phyloP scores from a whole-genome alignment of 1,140 invertebrate species.

The Antheraea mylitta region DNA sequence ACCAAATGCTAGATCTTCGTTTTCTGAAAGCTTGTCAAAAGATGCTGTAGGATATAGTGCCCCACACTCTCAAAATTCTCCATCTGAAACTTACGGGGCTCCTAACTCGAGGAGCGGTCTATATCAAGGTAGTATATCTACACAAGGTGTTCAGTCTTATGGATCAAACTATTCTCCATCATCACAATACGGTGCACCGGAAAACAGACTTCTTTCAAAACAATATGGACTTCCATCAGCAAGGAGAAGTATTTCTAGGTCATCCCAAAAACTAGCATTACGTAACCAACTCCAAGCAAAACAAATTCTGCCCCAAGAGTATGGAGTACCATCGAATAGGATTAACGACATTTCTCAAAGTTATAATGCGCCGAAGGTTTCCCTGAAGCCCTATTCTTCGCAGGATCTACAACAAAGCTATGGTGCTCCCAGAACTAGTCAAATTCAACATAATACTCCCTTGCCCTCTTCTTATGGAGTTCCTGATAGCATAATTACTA shows the following conservation, averaged over 20 bases:
- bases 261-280: background rate
- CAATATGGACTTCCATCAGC: conserved; percentile 43
- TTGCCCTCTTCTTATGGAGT: conserved; percentile 11
- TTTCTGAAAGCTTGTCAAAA: background rate
- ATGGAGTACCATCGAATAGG: conserved; percentile 31
- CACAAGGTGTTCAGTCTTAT: conserved; percentile 13
- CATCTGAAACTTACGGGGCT: conserved; percentile 27
- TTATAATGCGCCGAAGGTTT: conserved; percentile 36
- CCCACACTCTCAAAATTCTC: conserved; percentile 16
- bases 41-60: conserved; percentile 26
- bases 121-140: background rate
- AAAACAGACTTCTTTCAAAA: conserved; percentile 40
- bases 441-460: background rate
- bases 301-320: conserved; percentile 34
- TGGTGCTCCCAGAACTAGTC: conserved; percentile 3
- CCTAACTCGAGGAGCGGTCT: conserved; percentile 14
- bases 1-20: conserved; percentile 19
- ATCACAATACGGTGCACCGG: conserved; percentile 35
- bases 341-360: conserved; percentile 29
- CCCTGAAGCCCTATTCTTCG: conserved; percentile 6
- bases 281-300: conserved; percentile 18
- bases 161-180: conserved; percentile 31
- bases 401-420: conserved; percentile 31
- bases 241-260: conserved; percentile 16
- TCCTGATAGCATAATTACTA: background rate